Evolutionary conservation across 2,888 invertebrate genomes (phyloP), one percentile per base, ranked within the genome.

Genomic region (Synanthedon myopaeformis): DNA sequence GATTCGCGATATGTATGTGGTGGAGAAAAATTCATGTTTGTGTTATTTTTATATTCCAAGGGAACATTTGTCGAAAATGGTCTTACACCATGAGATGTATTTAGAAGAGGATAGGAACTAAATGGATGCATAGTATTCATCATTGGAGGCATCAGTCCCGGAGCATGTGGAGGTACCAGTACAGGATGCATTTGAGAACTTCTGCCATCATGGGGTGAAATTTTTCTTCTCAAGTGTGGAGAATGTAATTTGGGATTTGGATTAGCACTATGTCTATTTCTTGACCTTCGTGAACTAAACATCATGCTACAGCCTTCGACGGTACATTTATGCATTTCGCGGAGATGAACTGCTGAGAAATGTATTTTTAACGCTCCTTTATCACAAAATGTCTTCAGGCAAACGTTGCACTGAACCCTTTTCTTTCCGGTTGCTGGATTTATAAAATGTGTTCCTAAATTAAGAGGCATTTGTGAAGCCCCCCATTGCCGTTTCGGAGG

Each of bases 281-380:
- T 90, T 28, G 97, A 97, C 61, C 99, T 89, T 61, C 99, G 90
- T 11, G 98, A 98, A 77, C 98, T 98, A 75, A 99, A 99, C 97
- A 98, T 98, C 97, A 98, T 98, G 76, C 96, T 98, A 83, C 99
- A 99, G 0, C 98, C 98, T 74, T 96, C 96, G 0, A 99, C 98
- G 0, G 99, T 98, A 76, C 99, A 99, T 82, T 97, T 97, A 82
- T 99, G 99, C 99, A 99, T 99, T 88, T 99, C 99, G 48, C 98
- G 92, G 57, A 99, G 85, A 76, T 99, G 99, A 10, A 99, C 99
- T 0, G 99, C 99, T 52, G 98, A 98, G 75, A 98, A 99, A 79
- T 99, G 99, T 6, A 99, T 99, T 86, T 99, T 99, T 23, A 99
- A 89, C 1, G 99, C 99, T 58, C 99, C 99, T 88, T 99, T 99